Evolutionary conservation across 2,888 invertebrate genomes (phyloP).

Genomic region (Melanargia galathea): DNA sequence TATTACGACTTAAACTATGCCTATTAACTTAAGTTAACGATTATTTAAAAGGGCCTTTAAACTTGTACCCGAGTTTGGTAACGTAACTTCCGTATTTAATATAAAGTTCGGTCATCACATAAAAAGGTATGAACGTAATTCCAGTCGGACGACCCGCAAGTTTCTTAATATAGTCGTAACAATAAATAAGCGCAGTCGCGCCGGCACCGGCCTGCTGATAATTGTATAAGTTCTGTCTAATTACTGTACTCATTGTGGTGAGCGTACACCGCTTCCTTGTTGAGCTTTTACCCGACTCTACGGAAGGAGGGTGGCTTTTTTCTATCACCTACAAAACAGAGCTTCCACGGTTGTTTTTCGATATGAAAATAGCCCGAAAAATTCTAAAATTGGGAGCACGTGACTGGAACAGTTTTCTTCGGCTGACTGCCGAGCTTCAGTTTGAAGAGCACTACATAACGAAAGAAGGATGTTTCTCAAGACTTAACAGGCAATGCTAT

Average conservation of each 20-base stretch:
- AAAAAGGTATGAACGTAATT: conserved; percentile 30
- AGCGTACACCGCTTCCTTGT: conserved; percentile 27
- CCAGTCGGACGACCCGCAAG: conserved; percentile 26
- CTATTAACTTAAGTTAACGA: conserved; percentile 8
- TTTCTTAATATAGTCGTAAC: conserved; percentile 32
- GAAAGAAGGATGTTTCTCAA: too few relatives aligned
- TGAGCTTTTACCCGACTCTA: background rate
- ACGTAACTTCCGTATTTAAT: conserved; percentile 19
- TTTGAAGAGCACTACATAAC: too few relatives aligned
- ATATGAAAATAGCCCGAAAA: too few relatives aligned
- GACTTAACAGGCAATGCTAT: too few relatives aligned
- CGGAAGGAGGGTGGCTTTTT: background rate
- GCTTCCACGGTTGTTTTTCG: too few relatives aligned
- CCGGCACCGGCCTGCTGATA: conserved; percentile 33
- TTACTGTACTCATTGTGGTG: conserved; percentile 33
- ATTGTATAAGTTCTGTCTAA: conserved; percentile 39
- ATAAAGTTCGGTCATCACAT: conserved; percentile 23
- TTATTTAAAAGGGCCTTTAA: conserved; percentile 6
- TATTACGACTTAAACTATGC: background rate
- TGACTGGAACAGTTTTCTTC: too few relatives aligned
- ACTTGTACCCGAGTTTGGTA: background rate
- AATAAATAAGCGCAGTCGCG: conserved; percentile 29
- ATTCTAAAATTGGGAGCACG: too few relatives aligned
- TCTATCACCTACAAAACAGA: too few relatives aligned
- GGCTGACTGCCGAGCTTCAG: too few relatives aligned